Percentiles rank a stretch among this genome's conserved stretches.
phyloP scores from a whole-genome alignment of 2,113 vertebrate genomes.

The Hiodon alosoides region DNA sequence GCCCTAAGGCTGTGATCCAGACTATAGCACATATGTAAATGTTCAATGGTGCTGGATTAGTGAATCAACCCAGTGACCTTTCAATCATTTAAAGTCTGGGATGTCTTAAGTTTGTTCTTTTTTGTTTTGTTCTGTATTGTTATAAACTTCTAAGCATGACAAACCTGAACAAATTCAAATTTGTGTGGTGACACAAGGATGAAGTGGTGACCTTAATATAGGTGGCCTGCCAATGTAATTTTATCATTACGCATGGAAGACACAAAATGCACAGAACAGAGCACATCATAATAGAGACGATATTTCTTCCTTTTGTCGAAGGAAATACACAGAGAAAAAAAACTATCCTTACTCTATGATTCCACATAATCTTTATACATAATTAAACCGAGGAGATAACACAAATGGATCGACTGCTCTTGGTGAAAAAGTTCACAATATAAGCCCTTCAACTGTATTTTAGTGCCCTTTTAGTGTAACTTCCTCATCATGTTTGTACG shows the following conservation, averaged over 20 bases:
- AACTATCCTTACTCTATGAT: conserved; percentile 50
- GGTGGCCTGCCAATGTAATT: conserved; percentile 40
- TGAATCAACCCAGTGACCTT: conserved; percentile 41
- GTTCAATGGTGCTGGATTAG: conserved; percentile 33
- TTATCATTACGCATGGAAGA: conserved; percentile 44
- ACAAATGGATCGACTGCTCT: conserved; percentile 53
- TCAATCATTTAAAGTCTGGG: conserved; percentile 46
- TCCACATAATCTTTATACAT: conserved; percentile 64
- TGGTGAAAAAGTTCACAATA: neutral
- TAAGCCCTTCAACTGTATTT: neutral
- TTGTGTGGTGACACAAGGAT: conserved; percentile 32
- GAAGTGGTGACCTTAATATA: conserved; percentile 37
- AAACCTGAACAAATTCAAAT: conserved; percentile 50
- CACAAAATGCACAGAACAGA: conserved; percentile 41
- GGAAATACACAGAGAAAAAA: conserved; percentile 55
- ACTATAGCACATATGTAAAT: conserved; percentile 54
- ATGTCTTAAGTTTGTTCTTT: conserved; percentile 32
- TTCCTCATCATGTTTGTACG: too few relatives aligned
- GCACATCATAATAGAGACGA: conserved; percentile 52
- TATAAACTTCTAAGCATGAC: conserved; percentile 46
- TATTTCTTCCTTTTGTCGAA: conserved; percentile 51
- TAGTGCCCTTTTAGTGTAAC: too few relatives aligned
- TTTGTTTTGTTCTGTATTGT: conserved; percentile 29
- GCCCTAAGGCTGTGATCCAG: conserved; percentile 41
- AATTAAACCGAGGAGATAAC: conserved; percentile 61